A percentile compares a stretch with the other conserved stretches of the same genome.
These are phyloP conservation scores for Lanistes nyassanus DNA, from an alignment of 1,140 invertebrate species.

Conservation along the genomic window DNA sequence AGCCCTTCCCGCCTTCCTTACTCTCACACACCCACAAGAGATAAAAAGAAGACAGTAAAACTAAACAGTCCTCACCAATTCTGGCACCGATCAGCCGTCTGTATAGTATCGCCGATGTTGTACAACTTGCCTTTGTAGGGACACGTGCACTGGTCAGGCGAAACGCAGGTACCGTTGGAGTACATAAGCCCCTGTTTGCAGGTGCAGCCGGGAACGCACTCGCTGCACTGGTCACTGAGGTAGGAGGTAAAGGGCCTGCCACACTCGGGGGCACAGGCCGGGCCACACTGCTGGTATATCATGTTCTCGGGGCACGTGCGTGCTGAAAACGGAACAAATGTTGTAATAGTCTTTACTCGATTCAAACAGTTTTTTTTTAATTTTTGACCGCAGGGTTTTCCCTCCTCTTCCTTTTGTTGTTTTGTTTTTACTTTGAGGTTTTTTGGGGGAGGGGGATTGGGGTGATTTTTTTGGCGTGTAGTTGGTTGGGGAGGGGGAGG, in stretches of 20 bases:
- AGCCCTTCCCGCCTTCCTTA: too few species aligned
- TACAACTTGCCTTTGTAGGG: constrained; percentile 33
- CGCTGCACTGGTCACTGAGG: constrained; percentile 16
- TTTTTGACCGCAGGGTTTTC: too few species aligned
- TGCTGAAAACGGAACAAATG: constrained; percentile 19
- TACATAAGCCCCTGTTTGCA: constrained; percentile 32
- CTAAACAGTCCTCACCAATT: constrained; percentile 35
- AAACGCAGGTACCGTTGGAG: constrained; percentile 34
- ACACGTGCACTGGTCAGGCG: constrained; percentile 41
- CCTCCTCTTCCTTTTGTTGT: too few species aligned
- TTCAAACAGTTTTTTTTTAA: too few species aligned
- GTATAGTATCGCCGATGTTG: constrained; percentile 22
- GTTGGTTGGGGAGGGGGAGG: too few species aligned
- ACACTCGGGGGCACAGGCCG: constrained; percentile 79
- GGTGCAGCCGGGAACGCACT: constrained; percentile 38
- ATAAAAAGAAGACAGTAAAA: too few species aligned
- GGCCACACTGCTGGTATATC: constrained; percentile 78
- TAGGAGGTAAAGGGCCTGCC: constrained; percentile 19
- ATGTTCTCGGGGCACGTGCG: constrained; percentile 67
- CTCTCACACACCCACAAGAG: constrained; percentile 9
- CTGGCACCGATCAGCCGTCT: constrained; percentile 37
- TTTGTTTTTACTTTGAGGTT: too few species aligned
- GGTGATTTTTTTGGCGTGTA: too few species aligned
- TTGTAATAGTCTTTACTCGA: too few species aligned
- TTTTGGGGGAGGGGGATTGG: too few species aligned